Evolutionary conservation across 2,113 vertebrate species (phyloP), one percentile per base, ranked within the genome.

Genomic region (Egretta garzetta): DNA sequence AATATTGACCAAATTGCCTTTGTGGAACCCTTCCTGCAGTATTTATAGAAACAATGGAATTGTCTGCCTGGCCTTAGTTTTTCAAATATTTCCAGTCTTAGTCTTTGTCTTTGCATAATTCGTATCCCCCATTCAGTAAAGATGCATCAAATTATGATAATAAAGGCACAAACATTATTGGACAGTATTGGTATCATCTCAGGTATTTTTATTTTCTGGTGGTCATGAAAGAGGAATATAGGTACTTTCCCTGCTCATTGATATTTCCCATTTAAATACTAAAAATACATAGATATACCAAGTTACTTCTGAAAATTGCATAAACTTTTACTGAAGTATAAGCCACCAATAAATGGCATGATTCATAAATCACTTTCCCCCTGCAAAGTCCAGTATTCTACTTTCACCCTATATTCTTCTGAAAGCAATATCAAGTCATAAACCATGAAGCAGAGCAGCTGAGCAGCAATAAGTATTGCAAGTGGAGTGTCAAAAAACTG

Each of bases 361-460:
- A 82, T 89, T 80, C 70, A 94, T 92, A 93, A 95, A 93, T 95
- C 85, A 85, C 2, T 10, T 27, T 10, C 8, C 4, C 14, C 11
- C 9, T 8, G 12, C 14, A 68, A 92, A 96, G 83, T 71, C 33
- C 14, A 37, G 62, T 81, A 74, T 72, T 95, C 39, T 79, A 33
- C 94, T 96, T 97, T 91, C 62, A 82, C 87, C 24, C 24, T 64
- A 41, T 81, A 62, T 68, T 86, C 74, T 89, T 66, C 50, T 96
- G 71, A 94, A 95, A 87, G 92, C 27, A 93, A 73, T 96, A 96
- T 68, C 88, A 93, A 91, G 74, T 60, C 85, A 81, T 92, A 96
- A 97, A 87, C 80, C 68, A 88, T 77, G 80, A 96, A 94, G 45
- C 62, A 71, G 72, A 91, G 83, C 62, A 93, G 68, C 80, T 76